Percentiles rank a stretch among this genome's conserved stretches.
phyloP scores from a whole-genome alignment of 35 echinoderm and acorn worm species.

The Anneissia japonica region DNA sequence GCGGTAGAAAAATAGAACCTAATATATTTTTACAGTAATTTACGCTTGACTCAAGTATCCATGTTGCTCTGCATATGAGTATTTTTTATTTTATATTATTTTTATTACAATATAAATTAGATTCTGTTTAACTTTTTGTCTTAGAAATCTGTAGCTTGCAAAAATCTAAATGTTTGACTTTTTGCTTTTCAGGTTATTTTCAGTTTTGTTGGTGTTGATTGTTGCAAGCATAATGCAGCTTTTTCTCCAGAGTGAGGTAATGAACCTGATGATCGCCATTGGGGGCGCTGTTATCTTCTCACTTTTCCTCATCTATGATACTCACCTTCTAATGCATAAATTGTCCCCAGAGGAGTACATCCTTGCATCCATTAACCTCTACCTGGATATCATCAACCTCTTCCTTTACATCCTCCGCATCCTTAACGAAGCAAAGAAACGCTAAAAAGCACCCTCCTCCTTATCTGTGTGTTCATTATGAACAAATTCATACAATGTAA shows the following conservation, averaged over 20 bases:
- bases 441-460: constrained; percentile 4
- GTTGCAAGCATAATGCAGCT: constrained; percentile 71
- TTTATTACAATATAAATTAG: too few species aligned
- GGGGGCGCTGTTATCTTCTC: constrained; percentile 84
- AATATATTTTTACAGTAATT: too few species aligned
- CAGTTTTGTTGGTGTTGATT: constrained; percentile 60
- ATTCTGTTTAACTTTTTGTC: too few species aligned
- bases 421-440: constrained; percentile 75
- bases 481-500: too few species aligned
- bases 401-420: constrained; percentile 93
- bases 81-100: too few species aligned
- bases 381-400: constrained; percentile 90
- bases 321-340: constrained; percentile 94
- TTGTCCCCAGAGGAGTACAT: constrained; percentile 96
- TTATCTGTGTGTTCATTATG: neutral
- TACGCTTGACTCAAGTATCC: too few species aligned
- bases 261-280: constrained; percentile 67
- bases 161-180: too few species aligned
- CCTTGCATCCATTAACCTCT: constrained; percentile 86
- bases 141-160: too few species aligned
- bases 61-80: too few species aligned
- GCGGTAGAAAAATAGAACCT: too few species aligned
- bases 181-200: constrained; percentile 76
- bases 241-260: constrained; percentile 71
- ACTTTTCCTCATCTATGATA: constrained; percentile 86